Evolutionary conservation across 1,140 invertebrate genomes (phyloP).

Genomic region (Dreissena polymorpha): DNA sequence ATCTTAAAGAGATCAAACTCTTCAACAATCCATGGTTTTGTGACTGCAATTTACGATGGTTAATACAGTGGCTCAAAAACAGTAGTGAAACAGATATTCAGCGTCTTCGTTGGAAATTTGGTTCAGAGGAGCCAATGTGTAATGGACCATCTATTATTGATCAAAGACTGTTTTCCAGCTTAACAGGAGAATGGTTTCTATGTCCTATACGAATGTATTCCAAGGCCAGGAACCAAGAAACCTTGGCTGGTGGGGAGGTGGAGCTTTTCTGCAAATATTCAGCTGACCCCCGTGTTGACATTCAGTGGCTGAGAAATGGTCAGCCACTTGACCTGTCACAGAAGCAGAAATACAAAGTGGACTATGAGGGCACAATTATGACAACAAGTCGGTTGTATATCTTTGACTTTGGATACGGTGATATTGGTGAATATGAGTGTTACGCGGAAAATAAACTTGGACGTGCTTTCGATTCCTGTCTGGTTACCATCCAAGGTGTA

Average conservation of each 20-base stretch:
- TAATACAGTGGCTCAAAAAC: slow-evolving; percentile 67
- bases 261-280: slow-evolving; percentile 64
- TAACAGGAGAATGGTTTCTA: slow-evolving; percentile 53
- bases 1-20: slow-evolving; percentile 62
- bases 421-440: slow-evolving; percentile 69
- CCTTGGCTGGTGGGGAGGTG: slow-evolving; percentile 49
- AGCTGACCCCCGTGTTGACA: slow-evolving; percentile 60
- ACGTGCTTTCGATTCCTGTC: slow-evolving; percentile 61
- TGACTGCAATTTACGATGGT: slow-evolving; percentile 74
- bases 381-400: slow-evolving; percentile 56
- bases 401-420: slow-evolving; percentile 61
- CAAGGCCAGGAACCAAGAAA: slow-evolving; percentile 49
- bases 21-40: slow-evolving; percentile 75
- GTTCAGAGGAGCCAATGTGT: slow-evolving; percentile 58
- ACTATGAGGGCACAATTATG: slow-evolving; percentile 22
- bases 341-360: slow-evolving; percentile 59
- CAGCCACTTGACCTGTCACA: slow-evolving; percentile 38
- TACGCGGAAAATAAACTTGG: slow-evolving; percentile 69
- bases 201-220: slow-evolving; percentile 64
- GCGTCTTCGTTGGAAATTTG: slow-evolving; percentile 58
- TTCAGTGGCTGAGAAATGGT: slow-evolving; percentile 61
- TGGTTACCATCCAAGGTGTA: slow-evolving; percentile 63
- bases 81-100: slow-evolving; percentile 29
- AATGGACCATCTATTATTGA: slow-evolving; percentile 52
- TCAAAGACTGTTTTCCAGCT: slow-evolving; percentile 47